Evolutionary conservation across 2,888 invertebrate genomes (phyloP), one percentile per base, ranked within the genome.

Genomic region (Drosophila macrospina): DNA sequence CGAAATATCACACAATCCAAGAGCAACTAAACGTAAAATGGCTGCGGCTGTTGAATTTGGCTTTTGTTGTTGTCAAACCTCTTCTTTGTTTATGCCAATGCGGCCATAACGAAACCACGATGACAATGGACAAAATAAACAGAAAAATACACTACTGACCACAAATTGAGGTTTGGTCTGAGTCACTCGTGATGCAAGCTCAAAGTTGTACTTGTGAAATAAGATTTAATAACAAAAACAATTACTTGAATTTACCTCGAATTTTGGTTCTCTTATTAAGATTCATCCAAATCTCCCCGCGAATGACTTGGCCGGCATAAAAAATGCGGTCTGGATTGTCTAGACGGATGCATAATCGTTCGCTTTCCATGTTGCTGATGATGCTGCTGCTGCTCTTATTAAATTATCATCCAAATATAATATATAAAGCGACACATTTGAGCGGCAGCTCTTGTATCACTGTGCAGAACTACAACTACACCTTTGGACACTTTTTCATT

Each of bases 231-330:
- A 52, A 51, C 39, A 39, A 30, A 0, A 60, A 47, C 11, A 57
- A 26, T n/a, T 26, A 44, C 41, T 70, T 4, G 11, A 56, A 85
- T 90, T 90, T 89, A 92, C 92, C 92, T 69, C 91, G 86, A 57
- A 92, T 91, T 83, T 91, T 92, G 0, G 91, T 90, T 59, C 91
- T 91, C 73, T 92, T 92, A 50, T 78, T 83, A n/a, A 91, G 71
- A 75, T 91, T 91, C 73, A 92, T 82, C 81, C 89, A 91, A 59
- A 92, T 91, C 70, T 91, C 89, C 26, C 92, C 92, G 50, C 87
- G 89, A 51, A 92, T 91, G 16, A 86, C 80, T 66, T 92, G 90
- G 47, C 92, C 92, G 61, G 90, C 91, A 74, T 87, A 90, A 55
- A 91, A 92, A 7, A 89, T 86, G 34, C 90, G 89, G 13, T 92